phyloP scores from a whole-genome alignment of 2,888 invertebrate genomes.

The Agrochola lota region DNA sequence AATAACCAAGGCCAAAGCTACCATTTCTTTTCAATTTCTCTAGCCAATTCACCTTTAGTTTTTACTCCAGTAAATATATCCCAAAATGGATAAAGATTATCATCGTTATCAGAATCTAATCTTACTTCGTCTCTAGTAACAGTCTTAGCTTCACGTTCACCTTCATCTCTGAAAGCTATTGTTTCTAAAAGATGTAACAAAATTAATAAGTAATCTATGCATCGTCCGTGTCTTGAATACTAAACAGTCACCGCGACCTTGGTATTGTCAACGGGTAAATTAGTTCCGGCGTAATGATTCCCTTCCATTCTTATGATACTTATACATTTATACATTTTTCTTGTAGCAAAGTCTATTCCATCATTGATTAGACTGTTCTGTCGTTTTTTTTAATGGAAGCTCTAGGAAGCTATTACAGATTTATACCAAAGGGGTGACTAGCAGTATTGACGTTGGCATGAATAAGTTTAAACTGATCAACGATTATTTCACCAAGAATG shows the following conservation, averaged over 20 bases:
- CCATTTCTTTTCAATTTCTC: conserved; percentile 22
- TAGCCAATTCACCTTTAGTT: background rate
- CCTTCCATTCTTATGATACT: conserved; percentile 59
- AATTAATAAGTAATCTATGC: conserved; percentile 63
- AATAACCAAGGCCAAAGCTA: conserved; percentile 28
- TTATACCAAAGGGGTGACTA: background rate
- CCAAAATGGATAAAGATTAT: background rate
- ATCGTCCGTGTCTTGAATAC: conserved; percentile 64
- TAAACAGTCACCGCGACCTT: conserved; percentile 62
- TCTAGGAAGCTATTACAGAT: background rate
- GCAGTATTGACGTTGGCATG: background rate
- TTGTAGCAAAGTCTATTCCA: conserved; percentile 16
- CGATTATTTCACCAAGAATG: background rate
- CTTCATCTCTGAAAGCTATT: conserved; percentile 48
- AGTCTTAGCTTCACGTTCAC: conserved; percentile 19
- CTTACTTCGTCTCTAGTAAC: background rate
- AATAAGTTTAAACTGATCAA: background rate
- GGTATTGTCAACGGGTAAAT: conserved; percentile 67
- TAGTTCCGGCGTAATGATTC: conserved; percentile 67
- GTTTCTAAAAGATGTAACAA: conserved; percentile 48
- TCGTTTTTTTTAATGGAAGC: background rate
- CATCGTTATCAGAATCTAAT: background rate
- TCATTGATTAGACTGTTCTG: background rate
- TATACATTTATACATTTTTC: conserved; percentile 32
- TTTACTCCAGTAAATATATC: background rate